phyloP scores from a whole-genome alignment of 2,797 vertebrate genomes.

The Rhadinocentrus ornatus region DNA sequence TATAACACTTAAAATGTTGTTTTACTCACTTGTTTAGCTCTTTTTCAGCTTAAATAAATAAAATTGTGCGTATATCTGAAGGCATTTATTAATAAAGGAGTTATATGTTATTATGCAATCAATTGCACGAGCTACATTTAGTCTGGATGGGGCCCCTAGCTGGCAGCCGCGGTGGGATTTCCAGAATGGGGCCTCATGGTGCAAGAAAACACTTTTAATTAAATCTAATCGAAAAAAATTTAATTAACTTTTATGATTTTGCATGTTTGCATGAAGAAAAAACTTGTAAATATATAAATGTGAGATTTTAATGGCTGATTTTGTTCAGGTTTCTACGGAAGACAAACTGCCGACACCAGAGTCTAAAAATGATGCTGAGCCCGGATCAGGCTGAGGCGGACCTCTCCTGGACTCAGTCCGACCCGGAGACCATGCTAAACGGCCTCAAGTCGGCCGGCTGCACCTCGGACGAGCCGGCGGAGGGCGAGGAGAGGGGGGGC shows the following conservation, averaged over 20 bases:
- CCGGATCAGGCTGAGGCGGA: conserved; percentile 93
- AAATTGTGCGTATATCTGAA: conserved; percentile 21
- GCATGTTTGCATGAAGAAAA: background rate
- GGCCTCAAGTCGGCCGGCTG: conserved; percentile 87
- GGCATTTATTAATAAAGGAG: conserved; percentile 63
- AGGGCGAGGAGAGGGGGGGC: conserved; percentile 82
- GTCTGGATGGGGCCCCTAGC: conserved; percentile 9
- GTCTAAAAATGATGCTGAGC: conserved; percentile 95
- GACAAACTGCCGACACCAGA: conserved; percentile 26
- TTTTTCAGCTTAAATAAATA: conserved; percentile 31
- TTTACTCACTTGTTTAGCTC: background rate
- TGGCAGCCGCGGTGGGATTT: conserved; percentile 17
- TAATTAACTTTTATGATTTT: background rate
- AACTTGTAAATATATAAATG: too few species aligned
- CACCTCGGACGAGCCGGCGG: conserved; percentile 85
- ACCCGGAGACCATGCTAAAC: conserved; percentile 89
- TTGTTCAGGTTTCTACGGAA: conserved; percentile 34
- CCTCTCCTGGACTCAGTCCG: conserved; percentile 91
- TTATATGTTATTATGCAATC: conserved; percentile 66
- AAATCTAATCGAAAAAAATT: background rate
- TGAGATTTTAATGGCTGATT: background rate
- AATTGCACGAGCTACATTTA: conserved; percentile 10
- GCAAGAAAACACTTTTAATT: conserved; percentile 20
- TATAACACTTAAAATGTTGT: background rate
- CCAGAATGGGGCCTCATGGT: conserved; percentile 31